Conservation (phyloP, 2,888 invertebrate species). For the Megamerina dolium region DNA sequence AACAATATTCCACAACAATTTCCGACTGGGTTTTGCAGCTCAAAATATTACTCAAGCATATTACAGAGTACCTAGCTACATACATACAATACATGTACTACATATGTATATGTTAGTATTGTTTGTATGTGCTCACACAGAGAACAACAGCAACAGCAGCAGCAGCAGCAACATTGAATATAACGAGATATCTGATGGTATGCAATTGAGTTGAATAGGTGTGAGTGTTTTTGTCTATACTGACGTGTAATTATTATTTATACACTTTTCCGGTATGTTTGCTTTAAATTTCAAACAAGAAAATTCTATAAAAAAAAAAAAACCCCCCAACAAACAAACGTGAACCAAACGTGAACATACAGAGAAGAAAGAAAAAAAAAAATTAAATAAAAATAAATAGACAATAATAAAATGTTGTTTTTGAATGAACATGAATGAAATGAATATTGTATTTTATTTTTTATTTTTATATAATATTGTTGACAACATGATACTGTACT, state of each 20-base stretch:
- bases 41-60: neutral
- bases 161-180: neutral
- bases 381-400: neutral
- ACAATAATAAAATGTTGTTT: neutral
- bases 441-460: no score
- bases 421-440: neutral
- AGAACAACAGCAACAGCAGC: neutral
- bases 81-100: neutral
- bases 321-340: no score
- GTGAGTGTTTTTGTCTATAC: neutral
- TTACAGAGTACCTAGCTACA: neutral
- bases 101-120: no score
- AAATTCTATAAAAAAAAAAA: no score
- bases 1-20: slow-evolving; percentile 11
- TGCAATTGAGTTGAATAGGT: no score
- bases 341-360: no score
- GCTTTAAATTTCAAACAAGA: slow-evolving; percentile 2
- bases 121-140: no score
- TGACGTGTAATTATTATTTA: slow-evolving; percentile 19
- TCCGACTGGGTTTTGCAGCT: slow-evolving; percentile 7
- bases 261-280: slow-evolving; percentile 14
- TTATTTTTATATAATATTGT: no score
- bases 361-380: no score
- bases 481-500: no score
- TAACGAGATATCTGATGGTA: no score